Evolutionary conservation across 2,797 vertebrate genomes (phyloP).

Genomic region (Galaxias olidus): DNA sequence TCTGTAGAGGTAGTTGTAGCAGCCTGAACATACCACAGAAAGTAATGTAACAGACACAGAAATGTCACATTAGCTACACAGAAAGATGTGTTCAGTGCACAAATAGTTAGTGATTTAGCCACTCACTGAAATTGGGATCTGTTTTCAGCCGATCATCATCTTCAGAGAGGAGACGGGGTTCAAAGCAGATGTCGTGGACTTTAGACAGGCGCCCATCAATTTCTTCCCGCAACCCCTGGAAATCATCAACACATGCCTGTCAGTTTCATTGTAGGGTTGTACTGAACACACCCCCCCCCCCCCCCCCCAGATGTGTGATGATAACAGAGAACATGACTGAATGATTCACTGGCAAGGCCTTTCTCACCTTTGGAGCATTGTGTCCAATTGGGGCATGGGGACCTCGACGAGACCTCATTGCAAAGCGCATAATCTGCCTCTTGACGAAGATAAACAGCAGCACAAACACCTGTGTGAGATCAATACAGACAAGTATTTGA

Average conservation of each 20-base stretch:
- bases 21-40: conserved; percentile 71
- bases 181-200: conserved; percentile 93
- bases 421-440: conserved; percentile 98
- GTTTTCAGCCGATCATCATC: conserved; percentile 85
- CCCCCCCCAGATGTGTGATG: too few relatives aligned
- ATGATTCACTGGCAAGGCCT: not conserved
- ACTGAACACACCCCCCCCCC: too few relatives aligned
- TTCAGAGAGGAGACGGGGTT: conserved; percentile 85
- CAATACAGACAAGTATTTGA: not conserved
- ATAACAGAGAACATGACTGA: not conserved
- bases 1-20: conserved; percentile 93
- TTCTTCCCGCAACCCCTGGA: conserved; percentile 87
- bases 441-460: conserved; percentile 97
- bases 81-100: not conserved
- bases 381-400: conserved; percentile 94
- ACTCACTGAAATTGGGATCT: conserved; percentile 73
- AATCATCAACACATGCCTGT: not conserved
- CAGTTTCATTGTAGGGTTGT: too few relatives aligned
- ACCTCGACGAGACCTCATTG: conserved; percentile 94
- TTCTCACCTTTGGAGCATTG: conserved; percentile 90
- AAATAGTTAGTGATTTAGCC: not conserved
- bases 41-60: not conserved
- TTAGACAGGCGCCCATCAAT: conserved; percentile 87
- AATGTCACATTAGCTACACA: not conserved
- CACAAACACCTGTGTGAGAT: conserved; percentile 86